A percentile compares a stretch with the other conserved stretches of the same genome.
Conservation (phyloP, 2,888 invertebrate species). For the Alsophila aescularia region DNA sequence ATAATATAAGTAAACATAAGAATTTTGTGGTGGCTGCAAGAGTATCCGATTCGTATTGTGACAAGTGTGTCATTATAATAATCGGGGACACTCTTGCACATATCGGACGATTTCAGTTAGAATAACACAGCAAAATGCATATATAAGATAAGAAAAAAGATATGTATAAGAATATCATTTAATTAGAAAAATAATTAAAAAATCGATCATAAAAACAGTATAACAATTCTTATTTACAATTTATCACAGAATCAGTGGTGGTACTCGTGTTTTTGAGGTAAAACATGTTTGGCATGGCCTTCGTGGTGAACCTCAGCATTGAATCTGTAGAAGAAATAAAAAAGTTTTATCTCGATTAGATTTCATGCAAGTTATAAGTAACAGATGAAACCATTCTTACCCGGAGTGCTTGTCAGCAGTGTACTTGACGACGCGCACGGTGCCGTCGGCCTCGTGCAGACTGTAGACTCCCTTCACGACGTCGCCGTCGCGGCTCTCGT, state of each 20-base stretch:
- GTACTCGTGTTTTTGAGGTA: slow-evolving; percentile 34
- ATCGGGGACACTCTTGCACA: too few relatives aligned
- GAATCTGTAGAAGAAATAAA: slow-evolving; percentile 37
- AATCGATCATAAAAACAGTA: not conserved
- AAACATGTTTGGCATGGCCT: slow-evolving; percentile 41
- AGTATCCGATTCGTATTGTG: too few relatives aligned
- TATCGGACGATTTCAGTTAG: too few relatives aligned
- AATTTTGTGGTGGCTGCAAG: too few relatives aligned
- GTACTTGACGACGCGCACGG: slow-evolving; percentile 57
- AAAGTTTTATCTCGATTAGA: not conserved
- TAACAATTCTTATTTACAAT: not conserved
- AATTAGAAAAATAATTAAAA: not conserved
- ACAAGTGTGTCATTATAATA: too few relatives aligned
- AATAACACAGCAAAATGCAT: too few relatives aligned
- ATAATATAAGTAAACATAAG: too few relatives aligned
- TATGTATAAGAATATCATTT: too few relatives aligned
- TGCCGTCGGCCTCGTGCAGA: slow-evolving; percentile 54
- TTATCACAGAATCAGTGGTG: slow-evolving; percentile 15
- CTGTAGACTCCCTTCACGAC: slow-evolving; percentile 73
- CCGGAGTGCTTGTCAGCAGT: slow-evolving; percentile 38
- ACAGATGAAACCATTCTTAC: not conserved
- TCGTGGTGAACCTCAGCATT: slow-evolving; percentile 42
- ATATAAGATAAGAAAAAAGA: too few relatives aligned
- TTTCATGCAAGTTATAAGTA: not conserved
- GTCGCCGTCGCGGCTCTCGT: slow-evolving; percentile 80